Evolutionary conservation across 1,140 invertebrate genomes (phyloP), one percentile per base, ranked within the genome.

Genomic region (Lepidurus couesii): DNA sequence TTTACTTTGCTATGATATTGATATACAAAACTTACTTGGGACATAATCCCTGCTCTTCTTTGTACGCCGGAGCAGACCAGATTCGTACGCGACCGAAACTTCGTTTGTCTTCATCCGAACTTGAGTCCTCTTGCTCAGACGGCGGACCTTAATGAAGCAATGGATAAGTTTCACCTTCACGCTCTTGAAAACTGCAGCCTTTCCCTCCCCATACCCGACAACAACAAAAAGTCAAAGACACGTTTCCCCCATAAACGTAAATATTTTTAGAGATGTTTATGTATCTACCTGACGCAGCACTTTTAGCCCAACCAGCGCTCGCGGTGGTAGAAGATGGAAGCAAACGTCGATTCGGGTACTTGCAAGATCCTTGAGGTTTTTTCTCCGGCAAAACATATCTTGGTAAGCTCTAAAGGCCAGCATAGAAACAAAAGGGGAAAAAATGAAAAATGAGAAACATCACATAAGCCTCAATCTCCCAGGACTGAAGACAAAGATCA

Each of bases 311-410:
- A 74, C 53, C 53, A 9, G 7, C 80, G 44, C 45, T 79, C 44
- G 8, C 79, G 75, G 10, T 79, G 75, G 10, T 79, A 76, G 3
- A 74, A 76, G 43, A 44, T 53, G 42, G 75, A 44, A 44, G 44
- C 16, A 21, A 82, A 13, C 77, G 75, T 75, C 81, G 75, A 44
- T 82, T 81, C 65, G 80, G 80, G 43, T 81, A 81, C 76, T 74
- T 77, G 47, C 74, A 76, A 16, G 26, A 43, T 13, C 75, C 75
- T 21, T 45, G 45, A 53, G 73, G 44, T 76, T 88, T 87, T 80
- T 88, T 87, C 75, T 89, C 86, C 0, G 92, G 92, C 43, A 93
- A 84, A 73, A 92, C 89, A 81, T 93, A 93, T 82, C 92, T 93
- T 24, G 92, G 92, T 76, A 93, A 83, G 7, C 91, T 89, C 84